Evolutionary conservation across 2,113 vertebrate genomes (phyloP), one percentile per base, ranked within the genome.

Genomic region (Mesoclemmys tuberculata): DNA sequence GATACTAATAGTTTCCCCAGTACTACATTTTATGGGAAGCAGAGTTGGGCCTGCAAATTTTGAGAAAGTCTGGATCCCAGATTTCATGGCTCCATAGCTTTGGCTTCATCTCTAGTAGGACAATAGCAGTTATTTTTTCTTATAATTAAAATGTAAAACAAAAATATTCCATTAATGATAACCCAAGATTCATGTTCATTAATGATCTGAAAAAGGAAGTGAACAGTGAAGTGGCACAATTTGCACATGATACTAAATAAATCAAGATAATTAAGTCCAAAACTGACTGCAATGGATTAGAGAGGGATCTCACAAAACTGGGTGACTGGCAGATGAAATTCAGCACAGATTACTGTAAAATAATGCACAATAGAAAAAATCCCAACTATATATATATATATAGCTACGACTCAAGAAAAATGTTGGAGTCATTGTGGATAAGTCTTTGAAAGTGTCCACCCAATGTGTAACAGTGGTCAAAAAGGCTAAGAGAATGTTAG

Each of bases 121-220:
- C 29, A 94, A 90, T 52, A 79, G 14, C 29, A 85, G n/a, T 71
- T 84, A 79, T 84, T 93, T 55, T 81, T 58, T 64, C 52, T 85
- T 82, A 74, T 5, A 90, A 0, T 13, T 93, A 80, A 95, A 89
- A 84, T 35, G 61, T 55, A 8, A 93, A 41, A 82, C n/a, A 87
- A 94, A 55, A 96, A 18, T 46, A 35, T 90, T 89, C 84, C 80
- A 87, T 80, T 80, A 93, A 77, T 52, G 86, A 84, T 75, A 78
- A 95, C 83, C 61, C 14, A 64, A 35, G 31, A 64, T 64, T 64
- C 61, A 35, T 64, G 35, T 35, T 18, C 1, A 64, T 64, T 64
- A 35, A 64, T 35, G 13, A 64, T 35, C 3, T 64, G 31, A 14
- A 64, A 64, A 64, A 64, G 29, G 3, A 14, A 35, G 61, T 35